Percentiles rank a stretch among this genome's conserved stretches.
Conservation (phyloP, 2,113 vertebrate species). For the Romanogobio albipinnatus region DNA sequence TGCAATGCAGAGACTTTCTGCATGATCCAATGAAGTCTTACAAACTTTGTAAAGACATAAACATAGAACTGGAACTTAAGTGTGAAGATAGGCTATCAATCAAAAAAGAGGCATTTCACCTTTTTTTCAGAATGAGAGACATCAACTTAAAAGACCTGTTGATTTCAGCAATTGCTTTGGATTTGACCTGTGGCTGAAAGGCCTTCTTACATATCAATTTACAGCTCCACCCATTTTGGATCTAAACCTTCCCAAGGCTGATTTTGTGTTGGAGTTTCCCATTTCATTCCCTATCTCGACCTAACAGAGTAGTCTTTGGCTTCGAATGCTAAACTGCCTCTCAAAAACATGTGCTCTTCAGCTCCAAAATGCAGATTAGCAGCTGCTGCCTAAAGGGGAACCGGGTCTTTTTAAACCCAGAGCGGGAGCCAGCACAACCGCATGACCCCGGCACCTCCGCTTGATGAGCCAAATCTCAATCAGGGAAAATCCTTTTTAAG, state of each 20-base stretch:
- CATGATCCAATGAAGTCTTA: not conserved
- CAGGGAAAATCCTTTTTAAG: constrained; percentile 43
- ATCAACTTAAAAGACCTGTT: not conserved
- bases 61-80: not conserved
- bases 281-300: constrained; percentile 41
- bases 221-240: constrained; percentile 1
- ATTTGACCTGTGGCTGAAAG: constrained; percentile 22
- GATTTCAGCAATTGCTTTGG: not conserved
- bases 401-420: constrained; percentile 28
- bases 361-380: constrained; percentile 48
- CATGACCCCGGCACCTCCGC: constrained; percentile 35
- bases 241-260: constrained; percentile 2
- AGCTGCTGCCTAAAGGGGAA: constrained; percentile 44
- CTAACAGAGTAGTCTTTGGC: constrained; percentile 44
- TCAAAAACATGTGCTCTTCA: constrained; percentile 42
- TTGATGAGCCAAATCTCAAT: constrained; percentile 42
- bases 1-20: not conserved
- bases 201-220: constrained; percentile 6
- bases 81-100: no score
- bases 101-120: not conserved
- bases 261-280: constrained; percentile 12
- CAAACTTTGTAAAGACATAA: not conserved
- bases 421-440: constrained; percentile 29
- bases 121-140: not conserved
- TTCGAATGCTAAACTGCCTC: constrained; percentile 31